Conservation (phyloP, 1,140 invertebrate genomes). For the Lasioglossum baleicum region DNA sequence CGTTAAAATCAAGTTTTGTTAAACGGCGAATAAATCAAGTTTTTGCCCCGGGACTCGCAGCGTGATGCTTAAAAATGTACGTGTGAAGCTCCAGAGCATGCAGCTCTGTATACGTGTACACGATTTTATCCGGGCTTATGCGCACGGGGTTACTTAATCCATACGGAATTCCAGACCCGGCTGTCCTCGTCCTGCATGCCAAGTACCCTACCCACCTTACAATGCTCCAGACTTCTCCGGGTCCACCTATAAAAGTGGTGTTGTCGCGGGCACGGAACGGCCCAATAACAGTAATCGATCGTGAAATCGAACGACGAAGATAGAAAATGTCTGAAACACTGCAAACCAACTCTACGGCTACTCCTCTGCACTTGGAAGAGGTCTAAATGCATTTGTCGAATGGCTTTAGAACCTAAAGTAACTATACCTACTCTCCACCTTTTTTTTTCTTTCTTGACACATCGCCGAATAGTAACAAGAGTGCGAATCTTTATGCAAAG, state of each 20-base stretch:
- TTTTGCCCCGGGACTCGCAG: not conserved
- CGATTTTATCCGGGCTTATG: conserved; percentile 45
- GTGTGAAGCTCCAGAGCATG: conserved; percentile 1
- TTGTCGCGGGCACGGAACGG: conserved; percentile 15
- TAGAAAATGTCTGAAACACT: not conserved
- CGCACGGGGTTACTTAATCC: conserved; percentile 62
- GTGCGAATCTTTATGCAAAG: too few relatives aligned
- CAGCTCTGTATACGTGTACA: conserved; percentile 27
- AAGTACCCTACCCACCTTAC: conserved; percentile 61
- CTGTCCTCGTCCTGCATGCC: conserved; percentile 61
- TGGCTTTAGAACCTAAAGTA: too few relatives aligned
- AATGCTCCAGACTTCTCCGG: conserved; percentile 26
- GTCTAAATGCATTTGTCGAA: too few relatives aligned
- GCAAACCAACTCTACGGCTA: too few relatives aligned
- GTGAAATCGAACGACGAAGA: conserved; percentile 3
- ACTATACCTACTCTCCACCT: too few relatives aligned
- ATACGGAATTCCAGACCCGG: conserved; percentile 64
- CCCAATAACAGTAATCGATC: conserved; percentile 23
- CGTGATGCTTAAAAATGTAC: conserved; percentile 39
- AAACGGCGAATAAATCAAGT: conserved; percentile 42
- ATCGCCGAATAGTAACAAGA: too few relatives aligned
- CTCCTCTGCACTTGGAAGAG: too few relatives aligned
- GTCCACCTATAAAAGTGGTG: conserved; percentile 23
- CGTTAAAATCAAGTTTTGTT: conserved; percentile 36
- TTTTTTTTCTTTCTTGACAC: too few relatives aligned